These are phyloP conservation scores for Telmatherina bonti DNA, from an alignment of 2,797 vertebrate species.

Conservation along the genomic window DNA sequence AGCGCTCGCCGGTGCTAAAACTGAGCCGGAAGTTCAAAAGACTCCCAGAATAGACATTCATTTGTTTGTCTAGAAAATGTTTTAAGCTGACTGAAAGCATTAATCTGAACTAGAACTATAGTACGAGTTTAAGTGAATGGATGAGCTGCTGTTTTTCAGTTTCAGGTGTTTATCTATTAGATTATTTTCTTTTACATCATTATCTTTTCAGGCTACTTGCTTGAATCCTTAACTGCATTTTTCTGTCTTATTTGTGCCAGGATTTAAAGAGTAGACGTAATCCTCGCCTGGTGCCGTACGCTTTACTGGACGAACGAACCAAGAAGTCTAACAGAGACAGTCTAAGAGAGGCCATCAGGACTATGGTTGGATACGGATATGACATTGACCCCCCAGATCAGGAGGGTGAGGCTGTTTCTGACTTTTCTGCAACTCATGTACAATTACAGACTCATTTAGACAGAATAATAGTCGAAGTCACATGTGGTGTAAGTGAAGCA, in stretches of 20 bases:
- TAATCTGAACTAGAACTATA: background rate
- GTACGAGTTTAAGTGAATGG: background rate
- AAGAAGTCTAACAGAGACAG: slow-evolving; percentile 99
- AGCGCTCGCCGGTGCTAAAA: background rate
- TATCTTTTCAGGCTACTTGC: background rate
- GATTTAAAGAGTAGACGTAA: slow-evolving; percentile 98
- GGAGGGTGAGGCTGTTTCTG: slow-evolving; percentile 80
- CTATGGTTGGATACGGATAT: slow-evolving; percentile 96
- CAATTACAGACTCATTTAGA: background rate
- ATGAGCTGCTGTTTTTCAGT: background rate
- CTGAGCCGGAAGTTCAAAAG: background rate
- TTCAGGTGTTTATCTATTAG: too few relatives aligned
- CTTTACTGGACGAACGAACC: slow-evolving; percentile 95
- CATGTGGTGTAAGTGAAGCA: background rate
- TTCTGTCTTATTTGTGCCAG: slow-evolving; percentile 70
- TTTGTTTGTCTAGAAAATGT: background rate
- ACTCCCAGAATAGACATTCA: background rate
- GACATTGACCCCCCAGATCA: slow-evolving; percentile 96
- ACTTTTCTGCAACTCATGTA: background rate
- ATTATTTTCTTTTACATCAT: background rate
- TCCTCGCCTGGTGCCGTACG: slow-evolving; percentile 96
- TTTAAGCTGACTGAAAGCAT: background rate
- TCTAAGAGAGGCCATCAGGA: slow-evolving; percentile 96
- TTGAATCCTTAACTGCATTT: background rate
- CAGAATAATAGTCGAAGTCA: too few relatives aligned